phyloP scores from a whole-genome alignment of 2,797 vertebrate genomes.

The Choloepus didactylus region DNA sequence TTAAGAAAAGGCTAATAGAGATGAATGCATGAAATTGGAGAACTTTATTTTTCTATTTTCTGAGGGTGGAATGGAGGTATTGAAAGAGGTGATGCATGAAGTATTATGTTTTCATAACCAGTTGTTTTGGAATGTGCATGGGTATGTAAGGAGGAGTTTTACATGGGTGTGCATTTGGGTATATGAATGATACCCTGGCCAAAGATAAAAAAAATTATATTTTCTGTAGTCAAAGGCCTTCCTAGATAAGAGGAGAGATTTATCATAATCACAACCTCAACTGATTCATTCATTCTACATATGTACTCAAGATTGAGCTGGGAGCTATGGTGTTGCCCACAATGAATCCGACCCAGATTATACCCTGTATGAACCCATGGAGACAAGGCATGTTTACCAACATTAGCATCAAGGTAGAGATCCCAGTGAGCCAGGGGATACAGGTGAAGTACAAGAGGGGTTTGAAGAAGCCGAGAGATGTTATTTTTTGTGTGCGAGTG shows the following conservation, averaged over 20 bases:
- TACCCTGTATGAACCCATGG: neutral
- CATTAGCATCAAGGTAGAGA: neutral
- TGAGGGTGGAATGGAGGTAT: neutral
- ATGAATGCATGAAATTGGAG: neutral
- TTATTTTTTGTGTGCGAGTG: neutral
- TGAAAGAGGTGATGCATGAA: neutral
- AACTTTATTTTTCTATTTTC: neutral
- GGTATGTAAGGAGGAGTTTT: neutral
- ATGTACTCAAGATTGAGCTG: neutral
- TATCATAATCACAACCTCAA: neutral
- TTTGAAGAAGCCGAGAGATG: neutral
- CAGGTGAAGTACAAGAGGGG: neutral
- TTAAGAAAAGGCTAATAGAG: neutral
- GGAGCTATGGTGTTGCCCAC: neutral
- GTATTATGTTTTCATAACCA: neutral
- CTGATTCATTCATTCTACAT: neutral
- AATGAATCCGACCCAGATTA: neutral
- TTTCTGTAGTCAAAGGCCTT: conserved; percentile 14
- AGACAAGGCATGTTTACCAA: neutral
- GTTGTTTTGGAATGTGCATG: neutral
- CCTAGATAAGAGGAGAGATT: neutral
- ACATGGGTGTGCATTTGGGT: neutral
- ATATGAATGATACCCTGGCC: neutral
- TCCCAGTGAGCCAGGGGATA: neutral
- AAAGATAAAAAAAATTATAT: neutral